Conservation (phyloP, 2,888 invertebrate genomes). For the Sialis lutaria region DNA sequence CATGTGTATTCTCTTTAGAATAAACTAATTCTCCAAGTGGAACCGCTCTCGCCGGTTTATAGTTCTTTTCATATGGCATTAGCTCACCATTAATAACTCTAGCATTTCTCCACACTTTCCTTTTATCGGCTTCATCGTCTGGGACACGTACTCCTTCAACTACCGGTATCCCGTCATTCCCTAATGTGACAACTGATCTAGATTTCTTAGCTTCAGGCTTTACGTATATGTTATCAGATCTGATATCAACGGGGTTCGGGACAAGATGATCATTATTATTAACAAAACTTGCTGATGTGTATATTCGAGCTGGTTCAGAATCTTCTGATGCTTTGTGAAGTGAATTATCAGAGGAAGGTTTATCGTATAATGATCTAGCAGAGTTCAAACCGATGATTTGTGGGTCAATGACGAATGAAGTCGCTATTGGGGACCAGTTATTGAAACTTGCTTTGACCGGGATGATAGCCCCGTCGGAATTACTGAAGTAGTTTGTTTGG, state of each 20-base stretch:
- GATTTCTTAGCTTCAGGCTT: conserved; percentile 38
- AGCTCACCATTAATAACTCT: conserved; percentile 72
- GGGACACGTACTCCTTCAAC: conserved; percentile 70
- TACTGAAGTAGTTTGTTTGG: conserved; percentile 28
- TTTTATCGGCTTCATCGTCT: conserved; percentile 63
- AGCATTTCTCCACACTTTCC: conserved; percentile 73
- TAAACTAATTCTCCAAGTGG: conserved; percentile 38
- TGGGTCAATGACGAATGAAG: conserved; percentile 20
- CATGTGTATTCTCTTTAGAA: conserved; percentile 19
- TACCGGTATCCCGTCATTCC: conserved; percentile 57
- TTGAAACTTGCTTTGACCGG: conserved; percentile 21
- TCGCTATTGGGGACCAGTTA: conserved; percentile 23
- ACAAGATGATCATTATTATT: conserved; percentile 33
- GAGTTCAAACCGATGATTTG: conserved; percentile 17
- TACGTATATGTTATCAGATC: conserved; percentile 43
- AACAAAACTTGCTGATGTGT: conserved; percentile 16
- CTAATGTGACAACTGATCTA: conserved; percentile 44
- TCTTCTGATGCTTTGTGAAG: not conserved
- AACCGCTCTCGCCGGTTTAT: conserved; percentile 42
- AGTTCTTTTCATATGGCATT: conserved; percentile 53
- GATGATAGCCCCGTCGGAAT: conserved; percentile 27
- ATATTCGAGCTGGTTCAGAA: conserved; percentile 18
- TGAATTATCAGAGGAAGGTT: not conserved
- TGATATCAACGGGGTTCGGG: conserved; percentile 50
- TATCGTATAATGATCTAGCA: not conserved